Conservation (phyloP, 2,888 invertebrate species). For the Lacanobia oleracea region DNA sequence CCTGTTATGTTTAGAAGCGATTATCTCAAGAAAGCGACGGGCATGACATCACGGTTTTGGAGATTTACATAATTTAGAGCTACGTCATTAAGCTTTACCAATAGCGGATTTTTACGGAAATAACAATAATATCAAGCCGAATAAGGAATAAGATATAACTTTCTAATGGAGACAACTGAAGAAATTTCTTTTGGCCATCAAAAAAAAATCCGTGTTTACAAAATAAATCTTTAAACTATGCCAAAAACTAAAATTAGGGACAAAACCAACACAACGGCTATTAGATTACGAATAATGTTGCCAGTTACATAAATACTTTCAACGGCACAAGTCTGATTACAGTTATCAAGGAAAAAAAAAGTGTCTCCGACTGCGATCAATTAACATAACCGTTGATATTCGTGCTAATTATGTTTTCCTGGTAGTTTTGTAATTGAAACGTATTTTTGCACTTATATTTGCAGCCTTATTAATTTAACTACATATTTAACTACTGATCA, state of each 20-base stretch:
- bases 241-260: slow-evolving; percentile 30
- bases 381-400: slow-evolving; percentile 38
- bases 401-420: slow-evolving; percentile 54
- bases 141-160: slow-evolving; percentile 14
- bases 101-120: slow-evolving; percentile 13
- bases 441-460: slow-evolving; percentile 34
- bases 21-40: slow-evolving; percentile 33
- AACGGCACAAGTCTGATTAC: slow-evolving; percentile 32
- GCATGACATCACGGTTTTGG: slow-evolving; percentile 32
- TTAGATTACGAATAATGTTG: slow-evolving; percentile 40
- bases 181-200: slow-evolving; percentile 23
- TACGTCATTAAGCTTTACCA: slow-evolving; percentile 12
- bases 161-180: slow-evolving; percentile 21
- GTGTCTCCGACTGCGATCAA: slow-evolving; percentile 26
- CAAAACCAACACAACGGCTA: slow-evolving; percentile 37
- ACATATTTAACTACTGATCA: slow-evolving; percentile 22
- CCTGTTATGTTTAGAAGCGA: slow-evolving; percentile 51
- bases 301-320: slow-evolving; percentile 53
- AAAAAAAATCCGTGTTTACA: slow-evolving; percentile 25
- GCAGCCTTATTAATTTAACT: slow-evolving; percentile 12
- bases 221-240: slow-evolving; percentile 31
- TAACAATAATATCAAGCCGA: slow-evolving; percentile 8
- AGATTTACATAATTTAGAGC: slow-evolving; percentile 39
- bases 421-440: slow-evolving; percentile 43
- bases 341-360: slow-evolving; percentile 46